phyloP scores from a whole-genome alignment of 2,888 invertebrate species.

The Phytoseiulus persimilis region DNA sequence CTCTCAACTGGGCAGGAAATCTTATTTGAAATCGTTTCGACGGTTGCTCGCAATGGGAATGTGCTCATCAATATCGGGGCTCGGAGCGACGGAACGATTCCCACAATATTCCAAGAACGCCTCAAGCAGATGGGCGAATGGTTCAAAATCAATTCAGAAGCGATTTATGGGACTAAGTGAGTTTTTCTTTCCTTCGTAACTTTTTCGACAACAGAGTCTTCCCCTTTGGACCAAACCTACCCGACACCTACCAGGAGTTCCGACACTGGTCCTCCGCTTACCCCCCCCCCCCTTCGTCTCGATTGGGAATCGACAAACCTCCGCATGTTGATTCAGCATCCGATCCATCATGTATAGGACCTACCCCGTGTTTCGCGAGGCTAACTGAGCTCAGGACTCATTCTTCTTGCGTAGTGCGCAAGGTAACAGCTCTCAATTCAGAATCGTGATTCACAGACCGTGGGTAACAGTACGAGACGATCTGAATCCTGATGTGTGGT shows the following conservation, averaged over 20 bases:
- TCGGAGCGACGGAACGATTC: constrained; percentile 51
- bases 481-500: neutral
- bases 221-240: no score
- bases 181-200: constrained; percentile 51
- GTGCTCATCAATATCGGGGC: constrained; percentile 53
- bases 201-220: no score
- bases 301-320: constrained; percentile 49
- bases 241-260: no score
- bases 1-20: neutral
- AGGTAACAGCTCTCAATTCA: no score
- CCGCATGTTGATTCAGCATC: no score
- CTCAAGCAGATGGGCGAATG: constrained; percentile 50
- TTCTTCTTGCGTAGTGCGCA: no score
- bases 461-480: neutral
- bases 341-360: no score
- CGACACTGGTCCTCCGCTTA: no score
- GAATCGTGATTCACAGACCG: neutral
- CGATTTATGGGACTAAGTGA: constrained; percentile 49
- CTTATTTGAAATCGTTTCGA: neutral
- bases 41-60: constrained; percentile 50
- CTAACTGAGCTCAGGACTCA: no score
- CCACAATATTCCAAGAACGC: constrained; percentile 51
- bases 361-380: no score
- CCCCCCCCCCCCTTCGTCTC: no score
- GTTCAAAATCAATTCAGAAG: constrained; percentile 52